Base-by-base conservation (phyloP, 2,797 vertebrate genomes). In the Tenualosa ilisha region DNA sequence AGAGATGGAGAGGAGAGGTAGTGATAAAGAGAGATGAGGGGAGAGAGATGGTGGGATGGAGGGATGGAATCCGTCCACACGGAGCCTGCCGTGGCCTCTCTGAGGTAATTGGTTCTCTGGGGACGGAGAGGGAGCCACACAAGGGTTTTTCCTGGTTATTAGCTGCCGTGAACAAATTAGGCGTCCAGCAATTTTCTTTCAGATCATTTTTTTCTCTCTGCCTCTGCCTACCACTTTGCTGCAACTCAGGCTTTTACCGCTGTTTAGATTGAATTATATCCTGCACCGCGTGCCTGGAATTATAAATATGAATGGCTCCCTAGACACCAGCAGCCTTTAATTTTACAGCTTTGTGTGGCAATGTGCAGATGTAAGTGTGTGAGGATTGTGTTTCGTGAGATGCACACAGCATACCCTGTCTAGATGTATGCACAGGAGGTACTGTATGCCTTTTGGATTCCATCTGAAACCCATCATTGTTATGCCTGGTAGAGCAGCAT, bases 31-130 rank as follows among this genome's bases (percentile, higher is more conserved):
- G 24, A 84, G 82, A n/a, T 46, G 7, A 7, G 46, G 7, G 7
- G 75, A 26, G 75, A 8, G 22, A 56, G 54, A 59, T 83, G 51
- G 72, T 46, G 81, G 72, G 17, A 82, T 9, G 37, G 82, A 53
- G 26, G 17, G 13, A 26, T 51, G 20, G 81, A 31, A n/a, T 61
- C 56, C 20, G 6, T 5, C 15, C 20, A 6, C 54, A 65, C 68
- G 56, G 59, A 92, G 90, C 89, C 51, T 40, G 88, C 81, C 81
- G 40, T 85, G 87, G 85, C 53, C 88, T 87, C 91, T 92, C 89
- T 84, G 88, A 92, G 93, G 94, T 95, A 94, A 94, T 96, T 95
- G 95, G 92, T 92, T 91, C 93, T 90, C 93, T 86, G 89, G 93
- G 91, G 93, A 94, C 88, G 84, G 88, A 91, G 88, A 92, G 91